A percentile compares a stretch with the other conserved stretches of the same genome.
Conservation (phyloP, 2,113 vertebrate species). For the Phaetusa simplex region DNA sequence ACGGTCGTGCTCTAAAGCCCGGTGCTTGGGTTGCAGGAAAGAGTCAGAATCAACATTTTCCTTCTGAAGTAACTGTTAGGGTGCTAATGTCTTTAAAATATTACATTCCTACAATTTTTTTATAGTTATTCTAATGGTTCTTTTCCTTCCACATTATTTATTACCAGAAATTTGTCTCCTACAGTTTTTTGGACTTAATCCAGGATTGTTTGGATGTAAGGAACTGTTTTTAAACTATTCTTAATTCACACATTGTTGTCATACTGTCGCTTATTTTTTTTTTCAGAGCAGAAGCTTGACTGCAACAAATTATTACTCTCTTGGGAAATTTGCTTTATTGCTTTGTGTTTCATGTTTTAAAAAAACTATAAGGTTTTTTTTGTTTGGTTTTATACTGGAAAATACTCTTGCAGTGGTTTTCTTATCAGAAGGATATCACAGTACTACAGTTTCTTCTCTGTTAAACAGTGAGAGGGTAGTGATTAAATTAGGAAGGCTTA, state of each 20-base stretch:
- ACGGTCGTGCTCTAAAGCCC: accelerated
- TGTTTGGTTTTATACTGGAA: neutral
- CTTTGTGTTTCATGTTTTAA: neutral
- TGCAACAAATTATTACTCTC: neutral
- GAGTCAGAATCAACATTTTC: neutral
- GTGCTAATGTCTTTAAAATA: neutral
- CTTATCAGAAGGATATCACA: neutral
- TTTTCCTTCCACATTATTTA: neutral
- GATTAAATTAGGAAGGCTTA: neutral
- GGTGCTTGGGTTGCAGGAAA: neutral
- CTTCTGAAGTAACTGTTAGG: neutral
- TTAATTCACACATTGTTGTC: neutral
- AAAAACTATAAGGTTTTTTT: neutral
- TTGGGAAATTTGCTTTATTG: neutral
- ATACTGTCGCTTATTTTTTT: neutral
- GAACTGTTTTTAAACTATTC: neutral
- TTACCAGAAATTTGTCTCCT: neutral
- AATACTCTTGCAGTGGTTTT: neutral
- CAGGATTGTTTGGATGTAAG: neutral
- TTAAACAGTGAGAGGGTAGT: neutral
- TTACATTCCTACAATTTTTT: neutral
- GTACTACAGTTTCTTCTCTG: neutral
- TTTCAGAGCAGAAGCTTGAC: neutral
- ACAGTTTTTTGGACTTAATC: neutral
- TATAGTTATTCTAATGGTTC: neutral